Evolutionary conservation across 1,140 invertebrate genomes (phyloP).

Genomic region (Neodiprion virginianus): DNA sequence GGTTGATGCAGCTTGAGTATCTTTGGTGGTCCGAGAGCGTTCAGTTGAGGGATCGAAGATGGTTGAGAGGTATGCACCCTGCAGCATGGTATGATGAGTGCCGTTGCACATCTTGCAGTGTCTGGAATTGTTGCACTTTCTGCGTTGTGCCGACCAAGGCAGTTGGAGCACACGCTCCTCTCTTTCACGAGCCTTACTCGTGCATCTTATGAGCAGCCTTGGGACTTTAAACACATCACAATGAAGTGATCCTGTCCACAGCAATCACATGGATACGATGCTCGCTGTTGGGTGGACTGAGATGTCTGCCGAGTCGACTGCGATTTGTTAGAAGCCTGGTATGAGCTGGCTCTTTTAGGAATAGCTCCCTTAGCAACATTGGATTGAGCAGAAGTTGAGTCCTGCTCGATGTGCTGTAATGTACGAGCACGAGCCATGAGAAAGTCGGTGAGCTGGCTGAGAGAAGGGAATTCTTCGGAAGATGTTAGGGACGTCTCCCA

Average conservation of each 20-base stretch:
- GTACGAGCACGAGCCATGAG: background rate
- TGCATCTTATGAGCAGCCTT: background rate
- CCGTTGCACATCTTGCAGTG: background rate
- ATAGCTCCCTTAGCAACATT: too few relatives aligned
- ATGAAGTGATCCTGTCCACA: too few relatives aligned
- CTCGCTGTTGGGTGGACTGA: background rate
- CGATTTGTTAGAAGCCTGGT: background rate
- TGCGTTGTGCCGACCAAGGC: background rate
- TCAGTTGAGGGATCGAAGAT: background rate
- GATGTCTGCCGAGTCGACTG: background rate
- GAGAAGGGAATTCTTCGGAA: constrained; percentile 8
- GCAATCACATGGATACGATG: too few relatives aligned
- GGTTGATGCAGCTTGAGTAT: background rate
- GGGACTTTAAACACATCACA: background rate
- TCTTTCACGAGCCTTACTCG: background rate
- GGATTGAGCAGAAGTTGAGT: background rate
- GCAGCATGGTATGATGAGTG: background rate
- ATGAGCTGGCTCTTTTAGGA: too few relatives aligned
- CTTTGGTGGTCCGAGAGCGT: background rate
- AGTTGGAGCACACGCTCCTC: constrained; percentile 6
- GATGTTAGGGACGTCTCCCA: constrained; percentile 20
- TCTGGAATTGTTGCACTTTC: background rate
- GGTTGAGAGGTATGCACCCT: background rate
- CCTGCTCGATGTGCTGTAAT: background rate
- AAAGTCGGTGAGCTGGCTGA: constrained; percentile 8